These are phyloP conservation scores for Phylloscopus trochilus DNA, from an alignment of 2,113 vertebrate species.

Conservation along the genomic window DNA sequence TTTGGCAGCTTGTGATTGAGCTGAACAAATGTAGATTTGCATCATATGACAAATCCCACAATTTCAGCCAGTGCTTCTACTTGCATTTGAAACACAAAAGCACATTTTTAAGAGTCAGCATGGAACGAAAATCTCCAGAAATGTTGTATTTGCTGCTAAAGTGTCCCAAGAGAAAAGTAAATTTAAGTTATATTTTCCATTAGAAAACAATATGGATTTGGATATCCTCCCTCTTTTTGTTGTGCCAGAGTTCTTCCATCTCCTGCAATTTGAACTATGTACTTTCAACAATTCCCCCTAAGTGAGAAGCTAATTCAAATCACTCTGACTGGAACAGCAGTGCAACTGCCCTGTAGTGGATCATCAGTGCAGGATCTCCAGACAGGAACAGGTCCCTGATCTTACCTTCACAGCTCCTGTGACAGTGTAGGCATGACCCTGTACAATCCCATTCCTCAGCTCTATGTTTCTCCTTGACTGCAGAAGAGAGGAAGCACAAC, in stretches of 20 bases:
- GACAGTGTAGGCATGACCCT: slow-evolving; percentile 73
- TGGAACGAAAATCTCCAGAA: not conserved
- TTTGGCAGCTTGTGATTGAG: slow-evolving; percentile 16
- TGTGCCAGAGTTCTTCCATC: not conserved
- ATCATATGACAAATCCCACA: not conserved
- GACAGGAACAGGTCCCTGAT: not conserved
- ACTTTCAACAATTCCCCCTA: not conserved
- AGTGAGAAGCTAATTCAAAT: not conserved
- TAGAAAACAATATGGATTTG: not conserved
- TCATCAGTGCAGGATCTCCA: not conserved
- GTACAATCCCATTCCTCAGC: slow-evolving; percentile 68
- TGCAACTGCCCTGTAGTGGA: not conserved
- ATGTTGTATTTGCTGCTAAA: not conserved
- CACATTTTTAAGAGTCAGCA: not conserved
- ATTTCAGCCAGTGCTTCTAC: not conserved
- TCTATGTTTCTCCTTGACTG: not conserved
- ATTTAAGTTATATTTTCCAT: not conserved
- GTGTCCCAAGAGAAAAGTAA: not conserved
- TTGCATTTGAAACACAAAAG: not conserved
- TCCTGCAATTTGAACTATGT: not conserved
- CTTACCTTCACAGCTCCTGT: slow-evolving; percentile 69
- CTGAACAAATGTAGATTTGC: slow-evolving; percentile 12
- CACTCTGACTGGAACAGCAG: not conserved
- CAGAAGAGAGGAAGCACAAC: not conserved
- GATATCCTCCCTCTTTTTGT: not conserved